phyloP scores from a whole-genome alignment of 2,888 invertebrate genomes.

The Campopleginae sp. region DNA sequence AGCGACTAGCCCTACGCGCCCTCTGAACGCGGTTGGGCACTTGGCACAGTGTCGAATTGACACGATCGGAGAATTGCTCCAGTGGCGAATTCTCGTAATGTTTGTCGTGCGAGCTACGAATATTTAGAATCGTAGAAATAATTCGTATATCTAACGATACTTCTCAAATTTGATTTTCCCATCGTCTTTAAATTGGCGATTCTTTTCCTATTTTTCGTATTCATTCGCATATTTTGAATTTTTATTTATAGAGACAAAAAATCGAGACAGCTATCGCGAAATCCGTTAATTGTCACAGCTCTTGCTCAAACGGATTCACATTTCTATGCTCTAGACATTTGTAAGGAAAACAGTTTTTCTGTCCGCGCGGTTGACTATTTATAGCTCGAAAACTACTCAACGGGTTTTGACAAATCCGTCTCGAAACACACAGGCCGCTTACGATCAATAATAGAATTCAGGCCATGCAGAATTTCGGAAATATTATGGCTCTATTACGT shows the following conservation, averaged over 20 bases:
- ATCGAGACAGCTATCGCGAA: too few relatives aligned
- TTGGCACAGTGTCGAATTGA: too few relatives aligned
- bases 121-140: not conserved
- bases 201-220: too few relatives aligned
- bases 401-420: not conserved
- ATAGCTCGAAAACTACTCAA: constrained; percentile 2
- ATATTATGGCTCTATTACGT: not conserved
- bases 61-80: too few relatives aligned
- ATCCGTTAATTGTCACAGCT: not conserved
- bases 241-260: too few relatives aligned
- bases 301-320: not conserved
- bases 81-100: too few relatives aligned
- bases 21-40: too few relatives aligned
- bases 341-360: not conserved
- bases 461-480: not conserved
- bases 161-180: not conserved
- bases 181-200: too few relatives aligned
- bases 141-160: not conserved
- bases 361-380: not conserved
- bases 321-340: not conserved
- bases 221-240: too few relatives aligned
- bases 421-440: not conserved
- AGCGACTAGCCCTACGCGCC: too few relatives aligned
- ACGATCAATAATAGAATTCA: not conserved
- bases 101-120: not conserved